Evolutionary conservation across 2,797 vertebrate species (phyloP), one percentile per base, ranked within the genome.

Genomic region (Pogonophryne albipinna): DNA sequence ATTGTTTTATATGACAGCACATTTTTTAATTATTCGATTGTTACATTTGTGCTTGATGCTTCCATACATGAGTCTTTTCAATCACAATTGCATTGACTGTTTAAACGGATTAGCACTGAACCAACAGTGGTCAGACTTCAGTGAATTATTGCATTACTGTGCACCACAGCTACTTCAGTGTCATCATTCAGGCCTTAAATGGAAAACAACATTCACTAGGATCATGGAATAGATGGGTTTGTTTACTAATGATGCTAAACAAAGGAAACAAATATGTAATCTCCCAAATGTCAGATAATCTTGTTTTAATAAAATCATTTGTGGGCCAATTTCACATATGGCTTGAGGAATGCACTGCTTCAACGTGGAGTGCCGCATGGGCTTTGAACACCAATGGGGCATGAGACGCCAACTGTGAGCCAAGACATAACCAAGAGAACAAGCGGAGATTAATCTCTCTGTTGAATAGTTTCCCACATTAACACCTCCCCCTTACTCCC

Each of bases 381-480:
- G 58, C 71, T 89, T 76, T 83, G 52, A 89, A 78, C 71, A 57
- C 66, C 87, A 85, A 89, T 84, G 74, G 80, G 78, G 78, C 88
- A 85, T 74, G 85, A 88, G 82, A 86, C 60, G 41, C 83, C 85
- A 85, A 83, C 81, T 87, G 86, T 71, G 58, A 80, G 75, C 79
- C 78, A 70, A 81, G 75, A 85, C 80, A 74, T 76, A 89, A 86
- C 78, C 75, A 61, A 79, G 69, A 16, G 76, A 55, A 85, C 71
- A 77, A 91, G 80, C 55, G 79, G 66, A 74, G 83, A 89, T 85
- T 74, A 87, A 93, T 91, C 88, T 91, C 87, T 83, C 66, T 71
- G 80, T 76, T 77, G 86, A 89, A 93, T 82, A 82, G 70, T 91
- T 92, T 91, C 86, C 78, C 91, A 92, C 90, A 92, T 90, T 92